Base-by-base conservation (phyloP, 2,113 vertebrate genomes). In the Megalops atlanticus region DNA sequence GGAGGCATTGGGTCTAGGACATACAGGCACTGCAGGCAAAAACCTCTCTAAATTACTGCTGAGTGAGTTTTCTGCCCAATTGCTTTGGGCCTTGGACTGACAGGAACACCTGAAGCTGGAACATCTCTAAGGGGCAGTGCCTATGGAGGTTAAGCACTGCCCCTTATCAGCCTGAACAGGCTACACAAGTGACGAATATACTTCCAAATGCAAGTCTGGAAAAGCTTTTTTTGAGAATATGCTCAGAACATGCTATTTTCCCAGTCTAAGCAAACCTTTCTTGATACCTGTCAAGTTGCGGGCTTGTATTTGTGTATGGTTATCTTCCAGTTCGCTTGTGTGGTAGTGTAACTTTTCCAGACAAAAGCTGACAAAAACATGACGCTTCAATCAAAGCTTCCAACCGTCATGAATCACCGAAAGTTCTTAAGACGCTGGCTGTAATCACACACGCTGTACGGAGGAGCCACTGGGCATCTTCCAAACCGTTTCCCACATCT, bases 331-430 rank as follows among this genome's bases (percentile, higher is more conserved):
- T n/a, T n/a, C n/a, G n/a, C n/a, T n/a, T n/a, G n/a, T n/a, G n/a
- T n/a, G n/a, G n/a, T n/a, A 31, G 78, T 82, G 49, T 45, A 45
- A 68, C 0, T 54, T 47, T 75, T 76, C 52, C 39, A 70, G 1
- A n/a, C 18, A 81, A 45, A 4, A 38, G 21, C 15, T 78, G 43
- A 45, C 7, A 14, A 45, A 14, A 45, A 45, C 7, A 45, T 6
- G 43, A 45, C 1, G 43, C 43, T 45, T 45, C 14, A 14, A 45
- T 45, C 14, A 45, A 1, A 45, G 14, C 6, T 18, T 52, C 2
- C 24, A 64, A 64, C 24, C 24, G 11, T 27, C 18, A 21, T 38
- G 16, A 71, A 8, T 31, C 6, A 76, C 3, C 27, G 36, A 41
- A 36, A n/a, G 72, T 16, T n/a, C 38, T 11, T 45, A 40, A 31